A percentile compares a stretch with the other conserved stretches of the same genome.
These are phyloP conservation scores for Romanogobio albipinnatus DNA, from an alignment of 2,113 vertebrate species.

Conservation along the genomic window DNA sequence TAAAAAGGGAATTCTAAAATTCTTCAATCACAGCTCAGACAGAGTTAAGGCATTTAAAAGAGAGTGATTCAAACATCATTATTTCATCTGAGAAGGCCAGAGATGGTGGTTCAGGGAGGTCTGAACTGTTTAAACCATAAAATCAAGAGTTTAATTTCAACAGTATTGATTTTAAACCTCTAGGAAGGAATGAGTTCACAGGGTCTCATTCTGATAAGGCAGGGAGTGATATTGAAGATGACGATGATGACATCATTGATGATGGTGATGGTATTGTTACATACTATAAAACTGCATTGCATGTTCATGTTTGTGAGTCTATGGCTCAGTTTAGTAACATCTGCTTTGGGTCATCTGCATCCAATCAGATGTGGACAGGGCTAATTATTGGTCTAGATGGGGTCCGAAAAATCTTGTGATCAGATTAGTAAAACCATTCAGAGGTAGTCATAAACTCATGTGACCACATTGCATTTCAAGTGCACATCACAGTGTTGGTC, in stretches of 20 bases:
- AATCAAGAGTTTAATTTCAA: slow-evolving; percentile 43
- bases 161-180: slow-evolving; percentile 39
- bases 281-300: neutral
- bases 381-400: neutral
- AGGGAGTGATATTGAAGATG: neutral
- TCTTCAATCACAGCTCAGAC: slow-evolving; percentile 40
- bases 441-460: neutral
- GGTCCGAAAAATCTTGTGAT: neutral
- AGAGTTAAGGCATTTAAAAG: slow-evolving; percentile 22
- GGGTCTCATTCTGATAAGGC: slow-evolving; percentile 22
- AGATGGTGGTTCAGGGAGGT: slow-evolving; percentile 23
- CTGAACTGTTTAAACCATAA: slow-evolving; percentile 36
- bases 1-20: slow-evolving; percentile 35
- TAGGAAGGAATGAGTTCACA: neutral
- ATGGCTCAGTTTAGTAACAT: neutral
- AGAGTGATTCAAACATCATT: slow-evolving; percentile 34
- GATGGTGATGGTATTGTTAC: neutral
- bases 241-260: neutral
- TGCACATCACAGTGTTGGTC: too few species aligned
- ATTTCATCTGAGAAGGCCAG: slow-evolving; percentile 34
- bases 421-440: neutral
- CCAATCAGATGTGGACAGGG: neutral
- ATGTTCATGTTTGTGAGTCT: neutral
- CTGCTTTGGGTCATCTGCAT: neutral
- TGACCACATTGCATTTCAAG: neutral